Evolutionary conservation across 2,888 invertebrate genomes (phyloP), one percentile per base, ranked within the genome.

Genomic region (Aphrophora alni): DNA sequence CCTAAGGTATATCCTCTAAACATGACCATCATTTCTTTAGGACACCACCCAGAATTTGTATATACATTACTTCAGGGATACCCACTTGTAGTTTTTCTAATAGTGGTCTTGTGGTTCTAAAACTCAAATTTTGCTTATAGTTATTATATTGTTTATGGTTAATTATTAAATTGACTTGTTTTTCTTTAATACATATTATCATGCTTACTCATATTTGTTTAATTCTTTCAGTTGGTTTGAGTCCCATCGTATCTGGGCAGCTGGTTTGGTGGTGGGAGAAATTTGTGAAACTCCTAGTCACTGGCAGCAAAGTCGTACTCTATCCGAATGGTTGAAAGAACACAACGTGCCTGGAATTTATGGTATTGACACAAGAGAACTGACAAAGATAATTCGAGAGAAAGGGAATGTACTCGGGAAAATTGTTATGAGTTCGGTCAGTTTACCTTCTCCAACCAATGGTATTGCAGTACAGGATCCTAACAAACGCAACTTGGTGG

Each of bases 181-280:
- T n/a, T n/a, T n/a, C n/a, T n/a, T n/a, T n/a, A n/a, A n/a, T n/a
- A n/a, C n/a, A n/a, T n/a, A n/a, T n/a, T n/a, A n/a, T n/a, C n/a
- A n/a, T n/a, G n/a, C n/a, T n/a, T n/a, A n/a, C n/a, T n/a, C n/a
- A n/a, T n/a, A n/a, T n/a, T n/a, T n/a, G n/a, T n/a, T n/a, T n/a
- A n/a, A n/a, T n/a, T 76, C 86, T 87, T 88, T n/a, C 87, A 95
- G 95, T 85, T 95, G 95, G 92, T 97, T 98, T 87, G 99, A 99
- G 88, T 98, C 98, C 0, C 89, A 91, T 75, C 93, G 93, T 78
- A 97, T 99, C 84, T 98, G 99, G 94, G 94, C 96, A 12, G 92
- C 96, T 0, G 99, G 94, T 0, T 89, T 99, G 80, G 94, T 99
- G 84, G 97, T 99, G 21, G 96, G 96, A 0, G 97, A 98, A 88